These are phyloP conservation scores for Lepidochitona cinerea DNA, from an alignment of 2,888 invertebrate genomes.

Conservation along the genomic window DNA sequence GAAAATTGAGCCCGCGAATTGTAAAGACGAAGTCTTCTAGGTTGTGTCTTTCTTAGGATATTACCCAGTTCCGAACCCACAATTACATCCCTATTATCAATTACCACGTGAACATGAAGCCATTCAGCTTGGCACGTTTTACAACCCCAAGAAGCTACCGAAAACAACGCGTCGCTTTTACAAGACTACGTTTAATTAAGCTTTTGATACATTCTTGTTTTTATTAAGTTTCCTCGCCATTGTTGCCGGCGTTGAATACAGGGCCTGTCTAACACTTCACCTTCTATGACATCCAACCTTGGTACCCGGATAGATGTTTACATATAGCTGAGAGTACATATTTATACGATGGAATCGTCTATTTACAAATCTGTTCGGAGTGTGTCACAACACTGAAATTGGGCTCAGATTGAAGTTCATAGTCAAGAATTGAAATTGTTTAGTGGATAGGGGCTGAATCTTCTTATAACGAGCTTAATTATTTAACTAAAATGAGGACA, in stretches of 20 bases:
- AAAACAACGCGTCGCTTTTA: neutral
- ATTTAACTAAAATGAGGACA: too few species aligned
- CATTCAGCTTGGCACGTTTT: constrained; percentile 2
- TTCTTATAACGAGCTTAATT: too few species aligned
- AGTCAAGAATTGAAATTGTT: neutral
- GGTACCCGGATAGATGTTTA: neutral
- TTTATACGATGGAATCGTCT: neutral
- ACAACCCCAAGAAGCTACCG: neutral
- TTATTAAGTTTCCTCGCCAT: neutral
- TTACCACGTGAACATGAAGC: neutral
- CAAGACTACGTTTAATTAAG: constrained; percentile 1
- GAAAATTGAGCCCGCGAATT: neutral
- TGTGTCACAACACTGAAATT: neutral
- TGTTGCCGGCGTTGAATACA: neutral
- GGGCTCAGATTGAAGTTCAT: neutral
- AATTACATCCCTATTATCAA: constrained; percentile 6
- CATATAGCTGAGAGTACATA: constrained; percentile 1
- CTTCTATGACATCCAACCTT: neutral
- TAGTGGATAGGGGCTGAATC: too few species aligned
- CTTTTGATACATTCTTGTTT: constrained; percentile 1
- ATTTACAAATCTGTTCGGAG: constrained; percentile 4
- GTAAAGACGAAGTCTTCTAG: neutral
- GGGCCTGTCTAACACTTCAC: neutral
- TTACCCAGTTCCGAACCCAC: neutral
- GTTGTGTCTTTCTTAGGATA: constrained; percentile 1